Evolutionary conservation across 2,113 vertebrate species (phyloP).

Genomic region (Lophotis ruficrista): DNA sequence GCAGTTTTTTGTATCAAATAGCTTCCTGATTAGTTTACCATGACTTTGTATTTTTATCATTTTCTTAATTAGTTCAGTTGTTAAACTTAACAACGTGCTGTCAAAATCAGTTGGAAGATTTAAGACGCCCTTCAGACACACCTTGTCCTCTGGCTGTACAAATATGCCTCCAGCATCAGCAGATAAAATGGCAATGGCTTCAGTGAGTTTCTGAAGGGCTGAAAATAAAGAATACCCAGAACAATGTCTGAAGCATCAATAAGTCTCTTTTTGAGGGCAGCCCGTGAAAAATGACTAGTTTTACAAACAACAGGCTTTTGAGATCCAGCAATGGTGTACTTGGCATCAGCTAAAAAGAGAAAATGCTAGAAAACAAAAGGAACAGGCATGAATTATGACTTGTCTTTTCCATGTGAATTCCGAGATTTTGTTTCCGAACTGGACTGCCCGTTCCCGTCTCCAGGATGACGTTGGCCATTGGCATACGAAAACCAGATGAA

Average conservation of each 20-base stretch:
- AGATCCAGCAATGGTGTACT: not conserved
- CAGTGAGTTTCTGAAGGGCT: not conserved
- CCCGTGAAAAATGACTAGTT: fast-evolving
- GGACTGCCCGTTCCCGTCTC: not conserved
- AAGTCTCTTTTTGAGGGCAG: not conserved
- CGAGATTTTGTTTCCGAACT: not conserved
- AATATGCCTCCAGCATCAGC: not conserved
- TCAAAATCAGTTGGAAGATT: not conserved
- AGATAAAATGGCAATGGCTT: not conserved
- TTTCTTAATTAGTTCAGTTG: not conserved
- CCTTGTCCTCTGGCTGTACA: not conserved
- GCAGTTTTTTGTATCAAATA: not conserved
- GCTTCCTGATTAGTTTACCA: not conserved
- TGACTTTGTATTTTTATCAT: not conserved
- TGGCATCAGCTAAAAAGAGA: not conserved
- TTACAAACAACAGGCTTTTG: not conserved
- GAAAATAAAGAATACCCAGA: not conserved
- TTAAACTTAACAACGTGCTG: not conserved
- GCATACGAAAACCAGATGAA: not conserved
- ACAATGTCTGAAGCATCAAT: not conserved
- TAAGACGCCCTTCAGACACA: fast-evolving
- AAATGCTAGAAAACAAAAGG: not conserved
- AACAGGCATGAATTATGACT: not conserved
- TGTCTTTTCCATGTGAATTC: not conserved
- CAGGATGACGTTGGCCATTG: not conserved